These are phyloP conservation scores for Ammodytes marinus DNA, from an alignment of 2,113 vertebrate species.

Conservation along the genomic window DNA sequence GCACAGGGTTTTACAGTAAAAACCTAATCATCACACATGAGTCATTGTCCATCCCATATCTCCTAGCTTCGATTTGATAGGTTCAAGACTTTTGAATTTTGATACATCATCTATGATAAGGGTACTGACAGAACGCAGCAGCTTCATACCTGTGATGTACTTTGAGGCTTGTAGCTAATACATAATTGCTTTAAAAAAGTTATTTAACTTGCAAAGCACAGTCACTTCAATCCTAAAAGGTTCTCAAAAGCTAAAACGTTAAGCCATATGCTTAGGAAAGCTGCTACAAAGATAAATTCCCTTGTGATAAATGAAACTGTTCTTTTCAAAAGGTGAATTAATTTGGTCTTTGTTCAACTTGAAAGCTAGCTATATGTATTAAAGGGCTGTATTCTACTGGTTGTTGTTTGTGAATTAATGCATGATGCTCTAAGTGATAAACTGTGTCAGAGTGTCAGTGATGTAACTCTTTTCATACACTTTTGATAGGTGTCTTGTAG, in stretches of 20 bases:
- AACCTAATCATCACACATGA: slow-evolving; percentile 38
- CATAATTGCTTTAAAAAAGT: slow-evolving; percentile 9
- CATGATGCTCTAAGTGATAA: slow-evolving; percentile 8
- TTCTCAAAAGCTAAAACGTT: not conserved
- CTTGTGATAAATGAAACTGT: not conserved
- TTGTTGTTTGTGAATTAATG: slow-evolving; percentile 7
- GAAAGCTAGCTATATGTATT: not conserved
- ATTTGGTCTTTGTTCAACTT: not conserved
- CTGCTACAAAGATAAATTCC: not conserved
- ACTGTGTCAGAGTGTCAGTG: not conserved
- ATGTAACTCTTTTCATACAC: slow-evolving; percentile 13
- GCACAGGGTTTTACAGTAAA: slow-evolving; percentile 11
- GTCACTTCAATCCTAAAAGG: not conserved
- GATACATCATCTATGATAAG: slow-evolving; percentile 53
- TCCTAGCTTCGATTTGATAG: slow-evolving; percentile 26
- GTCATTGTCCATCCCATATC: slow-evolving; percentile 11
- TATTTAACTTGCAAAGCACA: slow-evolving; percentile 19
- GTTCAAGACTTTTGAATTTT: slow-evolving; percentile 30
- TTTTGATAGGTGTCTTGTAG: slow-evolving; percentile 7
- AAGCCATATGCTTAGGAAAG: no score
- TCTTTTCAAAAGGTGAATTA: not conserved
- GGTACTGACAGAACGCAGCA: slow-evolving; percentile 25
- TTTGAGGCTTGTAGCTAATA: slow-evolving; percentile 30
- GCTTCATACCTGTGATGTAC: slow-evolving; percentile 4
- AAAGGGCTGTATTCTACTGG: not conserved